Evolutionary conservation across 1,140 invertebrate genomes (phyloP).

Genomic region (Laodelphax striatellus): DNA sequence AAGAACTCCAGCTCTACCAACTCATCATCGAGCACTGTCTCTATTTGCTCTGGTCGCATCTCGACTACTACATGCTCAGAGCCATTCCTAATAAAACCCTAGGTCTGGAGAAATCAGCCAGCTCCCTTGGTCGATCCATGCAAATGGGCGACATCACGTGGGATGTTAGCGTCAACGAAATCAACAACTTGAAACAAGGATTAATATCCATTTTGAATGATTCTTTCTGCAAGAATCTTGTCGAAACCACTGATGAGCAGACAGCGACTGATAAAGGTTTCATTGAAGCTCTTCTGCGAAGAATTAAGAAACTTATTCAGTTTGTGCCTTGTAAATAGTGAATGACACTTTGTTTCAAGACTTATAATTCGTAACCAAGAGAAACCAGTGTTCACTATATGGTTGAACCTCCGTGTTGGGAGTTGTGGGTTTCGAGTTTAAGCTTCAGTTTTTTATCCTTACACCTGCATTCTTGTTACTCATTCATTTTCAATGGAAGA

Average conservation of each 20-base stretch:
- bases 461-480: no score
- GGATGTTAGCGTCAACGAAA: slow-evolving; percentile 44
- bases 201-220: slow-evolving; percentile 60
- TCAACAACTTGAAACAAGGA: slow-evolving; percentile 52
- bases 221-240: slow-evolving; percentile 62
- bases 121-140: slow-evolving; percentile 10
- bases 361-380: no score
- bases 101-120: slow-evolving; percentile 7
- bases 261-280: slow-evolving; percentile 50
- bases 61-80: slow-evolving; percentile 58
- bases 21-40: slow-evolving; percentile 67
- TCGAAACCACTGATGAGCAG: slow-evolving; percentile 55
- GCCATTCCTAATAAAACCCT: slow-evolving; percentile 35
- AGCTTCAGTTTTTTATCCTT: no score
- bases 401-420: no score
- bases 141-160: slow-evolving; percentile 35
- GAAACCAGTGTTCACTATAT: no score
- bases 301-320: slow-evolving; percentile 65
- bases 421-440: no score
- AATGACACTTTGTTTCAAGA: no score
- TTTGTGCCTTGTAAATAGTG: slow-evolving; percentile 43
- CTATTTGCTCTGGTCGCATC: slow-evolving; percentile 72
- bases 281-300: slow-evolving; percentile 57
- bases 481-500: no score
- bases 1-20: slow-evolving; percentile 47